Conservation (phyloP, 2,113 vertebrate genomes). For the Nycticebus coucang region DNA sequence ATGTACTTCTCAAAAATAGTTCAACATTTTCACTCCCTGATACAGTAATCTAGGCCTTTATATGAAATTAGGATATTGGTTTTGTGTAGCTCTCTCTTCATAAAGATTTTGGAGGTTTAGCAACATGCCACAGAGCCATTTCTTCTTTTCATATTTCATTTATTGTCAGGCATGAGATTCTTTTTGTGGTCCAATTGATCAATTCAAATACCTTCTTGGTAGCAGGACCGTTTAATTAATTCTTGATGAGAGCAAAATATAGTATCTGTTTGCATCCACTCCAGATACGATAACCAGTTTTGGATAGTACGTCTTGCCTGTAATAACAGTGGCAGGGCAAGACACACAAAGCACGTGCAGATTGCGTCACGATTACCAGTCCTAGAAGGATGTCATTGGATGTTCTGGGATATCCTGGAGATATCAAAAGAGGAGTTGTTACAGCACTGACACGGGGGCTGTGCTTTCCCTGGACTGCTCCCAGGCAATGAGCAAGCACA, state of each 20-base stretch:
- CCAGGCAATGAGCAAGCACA: not conserved
- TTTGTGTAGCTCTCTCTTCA: not conserved
- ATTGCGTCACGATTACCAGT: not conserved
- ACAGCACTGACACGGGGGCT: too few species aligned
- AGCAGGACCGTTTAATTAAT: not conserved
- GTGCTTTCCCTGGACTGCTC: not conserved
- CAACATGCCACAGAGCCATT: not conserved
- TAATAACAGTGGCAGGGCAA: not conserved
- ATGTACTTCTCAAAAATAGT: not conserved
- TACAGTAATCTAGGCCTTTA: not conserved
- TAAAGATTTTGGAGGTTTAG: not conserved
- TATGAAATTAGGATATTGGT: not conserved
- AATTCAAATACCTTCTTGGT: not conserved
- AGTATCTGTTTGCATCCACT: not conserved
- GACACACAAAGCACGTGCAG: not conserved
- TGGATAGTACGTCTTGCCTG: not conserved
- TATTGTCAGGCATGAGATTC: not conserved
- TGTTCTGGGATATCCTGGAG: not conserved
- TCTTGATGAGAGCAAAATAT: not conserved
- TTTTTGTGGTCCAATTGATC: not conserved
- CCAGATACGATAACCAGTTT: not conserved
- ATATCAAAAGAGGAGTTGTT: not conserved
- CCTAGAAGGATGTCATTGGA: not conserved
- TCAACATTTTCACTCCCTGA: not conserved
- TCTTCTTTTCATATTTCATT: not conserved